phyloP scores from a whole-genome alignment of 2,113 vertebrate species.

The Rhipidura dahli region DNA sequence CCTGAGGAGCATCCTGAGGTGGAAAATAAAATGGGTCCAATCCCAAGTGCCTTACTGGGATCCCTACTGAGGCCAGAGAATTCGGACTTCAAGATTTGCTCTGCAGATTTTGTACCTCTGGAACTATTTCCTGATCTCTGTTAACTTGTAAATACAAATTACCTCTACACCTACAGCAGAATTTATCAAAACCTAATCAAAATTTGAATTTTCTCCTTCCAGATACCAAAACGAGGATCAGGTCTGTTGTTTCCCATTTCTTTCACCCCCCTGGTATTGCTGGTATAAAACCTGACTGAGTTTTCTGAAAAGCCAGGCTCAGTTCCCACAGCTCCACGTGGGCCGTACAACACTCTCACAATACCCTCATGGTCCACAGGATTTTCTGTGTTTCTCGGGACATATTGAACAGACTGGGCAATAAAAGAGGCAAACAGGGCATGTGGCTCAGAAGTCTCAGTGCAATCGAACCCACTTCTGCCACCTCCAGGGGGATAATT shows the following conservation, averaged over 20 bases:
- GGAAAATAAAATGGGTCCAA: neutral
- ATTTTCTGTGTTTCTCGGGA: neutral
- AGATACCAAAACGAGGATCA: neutral
- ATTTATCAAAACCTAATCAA: neutral
- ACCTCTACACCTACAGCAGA: accelerated
- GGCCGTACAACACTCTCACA: neutral
- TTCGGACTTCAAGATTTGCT: neutral
- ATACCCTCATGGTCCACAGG: neutral
- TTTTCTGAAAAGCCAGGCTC: neutral
- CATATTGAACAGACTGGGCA: neutral
- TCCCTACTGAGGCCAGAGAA: neutral
- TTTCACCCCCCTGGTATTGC: neutral
- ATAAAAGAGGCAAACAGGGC: neutral
- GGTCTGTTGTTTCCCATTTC: neutral
- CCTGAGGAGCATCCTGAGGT: neutral
- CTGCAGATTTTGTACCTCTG: neutral
- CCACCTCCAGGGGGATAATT: neutral
- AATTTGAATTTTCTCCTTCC: neutral
- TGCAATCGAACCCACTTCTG: neutral
- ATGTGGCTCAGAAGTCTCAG: neutral
- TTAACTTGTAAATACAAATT: neutral
- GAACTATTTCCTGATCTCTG: neutral
- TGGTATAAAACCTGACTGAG: neutral
- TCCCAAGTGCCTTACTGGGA: neutral
- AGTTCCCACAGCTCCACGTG: neutral